Evolutionary conservation across 2,797 vertebrate species (phyloP), one percentile per base, ranked within the genome.

Genomic region (Rhadinocentrus ornatus): DNA sequence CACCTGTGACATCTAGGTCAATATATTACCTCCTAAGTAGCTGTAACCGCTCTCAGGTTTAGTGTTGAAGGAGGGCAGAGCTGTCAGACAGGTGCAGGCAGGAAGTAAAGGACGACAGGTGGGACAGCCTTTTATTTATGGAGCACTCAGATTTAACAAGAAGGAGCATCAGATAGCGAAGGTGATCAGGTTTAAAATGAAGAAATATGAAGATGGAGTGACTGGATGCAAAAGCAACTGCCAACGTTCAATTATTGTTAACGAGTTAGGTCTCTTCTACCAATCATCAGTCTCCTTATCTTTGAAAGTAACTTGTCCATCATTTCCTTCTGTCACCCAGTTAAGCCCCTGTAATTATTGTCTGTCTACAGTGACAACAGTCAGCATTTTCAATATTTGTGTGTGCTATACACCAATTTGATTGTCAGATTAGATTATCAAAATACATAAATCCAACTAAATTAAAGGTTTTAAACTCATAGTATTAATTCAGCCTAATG

Each of bases 11-110:
- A 86, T 92, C 86, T 82, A 68, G 80, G 81, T 76, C 84, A 58
- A 92, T 93, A 88, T 88, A 93, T 90, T 85, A 91, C 83, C 90
- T 73, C 82, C 85, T 90, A 90, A 92, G 90, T 91, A 90, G 77
- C 84, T 67, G 78, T 89, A 88, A 86, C 44, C 66, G 41, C 55
- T 61, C 66, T 62, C 26, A 41, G 81, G 86, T 90, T 76, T 77
- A 87, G 70, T 57, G 77, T 34, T 67, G 69, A 64, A 81, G 75
- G 70, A 62, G 74, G 76, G 81, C 64, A 52, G 69, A 69, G 69
- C 71, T 61, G 62, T 78, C 81, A 76, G 66, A 86, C 80, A 89
- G 86, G 85, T 91, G 86, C 85, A 85, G 83, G 74, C 77, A 89
- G 89, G 85, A 89, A 86, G 87, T 70, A n/a, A 1, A 68, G 73